phyloP scores from a whole-genome alignment of 2,113 vertebrate species.

The Vombatus ursinus region DNA sequence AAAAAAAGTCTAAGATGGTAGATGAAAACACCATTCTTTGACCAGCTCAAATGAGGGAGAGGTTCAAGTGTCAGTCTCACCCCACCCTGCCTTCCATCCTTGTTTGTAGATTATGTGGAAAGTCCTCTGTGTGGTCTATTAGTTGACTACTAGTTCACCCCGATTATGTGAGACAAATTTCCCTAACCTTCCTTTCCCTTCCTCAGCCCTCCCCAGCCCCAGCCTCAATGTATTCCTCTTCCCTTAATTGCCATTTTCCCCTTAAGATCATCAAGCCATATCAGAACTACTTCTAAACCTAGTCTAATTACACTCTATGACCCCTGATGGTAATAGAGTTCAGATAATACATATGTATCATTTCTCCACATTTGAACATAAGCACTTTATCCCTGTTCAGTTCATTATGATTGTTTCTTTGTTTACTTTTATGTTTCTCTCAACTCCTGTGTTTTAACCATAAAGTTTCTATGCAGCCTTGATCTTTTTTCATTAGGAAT shows the following conservation, averaged over 20 bases:
- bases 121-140: too few species aligned
- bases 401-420: too few species aligned
- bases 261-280: not conserved
- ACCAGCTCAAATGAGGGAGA: not conserved
- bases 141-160: not conserved
- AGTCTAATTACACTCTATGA: not conserved
- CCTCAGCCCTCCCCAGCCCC: not conserved
- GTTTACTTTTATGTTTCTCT: too few species aligned
- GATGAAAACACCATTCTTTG: not conserved
- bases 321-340: not conserved
- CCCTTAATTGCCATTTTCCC: not conserved
- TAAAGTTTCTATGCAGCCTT: not conserved
- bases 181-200: not conserved
- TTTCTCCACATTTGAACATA: not conserved
- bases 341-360: not conserved
- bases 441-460: too few species aligned
- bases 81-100: not conserved
- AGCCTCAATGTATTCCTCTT: not conserved
- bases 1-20: too few species aligned
- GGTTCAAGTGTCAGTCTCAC: not conserved
- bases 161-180: not conserved
- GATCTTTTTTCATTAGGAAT: not conserved
- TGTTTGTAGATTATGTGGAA: too few species aligned
- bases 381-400: not conserved
- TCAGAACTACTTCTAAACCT: not conserved